A percentile compares a stretch with the other conserved stretches of the same genome.
Conservation (phyloP, 2,888 invertebrate species). For the Palloptera scutellata region DNA sequence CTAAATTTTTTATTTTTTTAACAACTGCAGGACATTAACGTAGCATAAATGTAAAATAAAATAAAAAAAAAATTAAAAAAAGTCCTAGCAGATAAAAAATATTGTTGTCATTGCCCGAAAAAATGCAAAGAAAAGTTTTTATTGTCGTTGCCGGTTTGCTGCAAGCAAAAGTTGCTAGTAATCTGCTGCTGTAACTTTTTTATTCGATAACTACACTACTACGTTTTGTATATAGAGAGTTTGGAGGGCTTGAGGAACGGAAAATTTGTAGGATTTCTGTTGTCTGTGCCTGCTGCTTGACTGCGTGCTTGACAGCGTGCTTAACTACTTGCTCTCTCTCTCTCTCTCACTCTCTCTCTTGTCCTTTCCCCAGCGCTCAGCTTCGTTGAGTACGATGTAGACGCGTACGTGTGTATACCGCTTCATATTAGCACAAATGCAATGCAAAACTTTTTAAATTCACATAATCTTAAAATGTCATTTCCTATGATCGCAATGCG, state of each 20-base stretch:
- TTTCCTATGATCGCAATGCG: constrained; percentile 6
- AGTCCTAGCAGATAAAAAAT: background rate
- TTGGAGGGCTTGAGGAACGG: no score
- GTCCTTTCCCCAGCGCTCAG: no score
- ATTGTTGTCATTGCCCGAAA: constrained; percentile 12
- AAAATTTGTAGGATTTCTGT: no score
- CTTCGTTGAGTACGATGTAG: no score
- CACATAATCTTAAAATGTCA: constrained; percentile 9
- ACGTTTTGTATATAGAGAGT: no score
- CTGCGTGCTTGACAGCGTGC: no score
- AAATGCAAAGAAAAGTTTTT: constrained; percentile 17
- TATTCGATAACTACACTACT: no score
- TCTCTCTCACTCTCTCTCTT: no score
- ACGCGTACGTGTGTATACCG: background rate
- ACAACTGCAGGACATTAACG: background rate
- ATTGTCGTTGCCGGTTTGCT: constrained; percentile 14
- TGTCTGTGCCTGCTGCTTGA: no score
- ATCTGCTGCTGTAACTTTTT: constrained; percentile 8
- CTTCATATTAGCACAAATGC: background rate
- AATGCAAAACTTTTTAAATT: background rate
- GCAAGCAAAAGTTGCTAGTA: constrained; percentile 15
- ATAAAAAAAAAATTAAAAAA: background rate
- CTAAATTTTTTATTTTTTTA: constrained; percentile 2
- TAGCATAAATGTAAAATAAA: background rate
- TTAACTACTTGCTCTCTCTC: no score